Evolutionary conservation across 2,113 vertebrate genomes (phyloP), one percentile per base, ranked within the genome.

Genomic region (Rhegmatorhina hoffmannsi): DNA sequence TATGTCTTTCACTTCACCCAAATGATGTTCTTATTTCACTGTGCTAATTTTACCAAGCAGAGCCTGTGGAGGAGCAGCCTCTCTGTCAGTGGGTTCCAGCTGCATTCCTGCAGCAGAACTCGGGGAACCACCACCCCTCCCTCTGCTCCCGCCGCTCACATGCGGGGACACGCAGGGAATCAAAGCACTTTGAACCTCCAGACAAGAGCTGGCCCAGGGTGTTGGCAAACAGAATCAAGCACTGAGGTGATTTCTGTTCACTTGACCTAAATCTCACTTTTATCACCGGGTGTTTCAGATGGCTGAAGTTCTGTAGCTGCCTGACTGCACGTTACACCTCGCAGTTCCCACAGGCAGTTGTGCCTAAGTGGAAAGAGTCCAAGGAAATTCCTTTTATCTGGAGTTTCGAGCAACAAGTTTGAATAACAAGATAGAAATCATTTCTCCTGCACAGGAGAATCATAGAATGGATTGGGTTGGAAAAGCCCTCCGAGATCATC

Each of bases 91-190:
- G 68, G 49, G 20, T 28, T 56, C 2, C 50, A 29, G 52, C 68
- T 55, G 38, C 34, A 2, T 56, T 84, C 58, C 59, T 38, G 1
- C 4, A 29, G 67, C 40, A 77, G 29, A 80, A 10, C 18, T 58
- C 63, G 0, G 13, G 4, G 9, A 11, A 2, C 13, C 29, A 1
- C 29, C 15, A 1, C 17, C 43, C 3, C 52, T 63, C 47, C 1
- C 33, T 0, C 44, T 2, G 31, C 63, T 75, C 31, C 73, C 29
- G 10, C 18, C 70, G 2, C 9, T 53, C 18, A 24, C 55, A 10
- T 3, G 73, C 76, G 20, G 49, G 46, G 33, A 36, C 83, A 49
- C 15, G 63, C 86, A 68, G 63, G 70, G 69, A 74, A 33, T 6
- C 34, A 21, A 56, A 40, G 17, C 34, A 3, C 73, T 79, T 59